Evolutionary conservation across 92 coral and sea anemone genomes (phyloP).

Genomic region (Phymanthus crucifer): DNA sequence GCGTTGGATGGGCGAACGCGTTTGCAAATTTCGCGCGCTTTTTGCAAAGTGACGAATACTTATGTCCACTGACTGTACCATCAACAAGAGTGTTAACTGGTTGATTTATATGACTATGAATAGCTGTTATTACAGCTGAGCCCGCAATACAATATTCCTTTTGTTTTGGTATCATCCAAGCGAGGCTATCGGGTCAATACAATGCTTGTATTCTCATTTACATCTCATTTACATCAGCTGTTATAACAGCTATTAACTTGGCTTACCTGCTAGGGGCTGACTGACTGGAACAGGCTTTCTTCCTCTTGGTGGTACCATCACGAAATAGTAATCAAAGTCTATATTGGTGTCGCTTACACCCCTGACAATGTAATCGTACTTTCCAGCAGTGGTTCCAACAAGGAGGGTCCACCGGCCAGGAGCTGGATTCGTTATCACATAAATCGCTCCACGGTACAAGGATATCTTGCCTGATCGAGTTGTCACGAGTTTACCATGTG

Average conservation of each 20-base stretch:
- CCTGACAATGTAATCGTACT: conserved; percentile 55
- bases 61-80: no score
- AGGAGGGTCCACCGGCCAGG: conserved; percentile 59
- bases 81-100: neutral
- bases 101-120: no score
- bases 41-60: no score
- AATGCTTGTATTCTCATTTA: no score
- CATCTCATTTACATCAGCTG: no score
- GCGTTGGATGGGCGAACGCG: no score
- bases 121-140: no score
- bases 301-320: conserved; percentile 52
- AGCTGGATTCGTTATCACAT: conserved; percentile 47
- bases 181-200: no score
- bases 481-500: conserved; percentile 34
- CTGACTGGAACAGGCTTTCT: conserved; percentile 56
- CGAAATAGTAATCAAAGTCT: conserved; percentile 72
- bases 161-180: no score
- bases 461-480: conserved; percentile 38
- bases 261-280: conserved; percentile 62
- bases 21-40: no score
- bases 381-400: conserved; percentile 49
- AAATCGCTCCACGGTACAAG: conserved; percentile 44
- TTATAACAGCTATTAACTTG: no score
- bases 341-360: conserved; percentile 63
- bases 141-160: no score